Evolutionary conservation across 2,888 invertebrate species (phyloP).

Genomic region (Electrophaes corylata): DNA sequence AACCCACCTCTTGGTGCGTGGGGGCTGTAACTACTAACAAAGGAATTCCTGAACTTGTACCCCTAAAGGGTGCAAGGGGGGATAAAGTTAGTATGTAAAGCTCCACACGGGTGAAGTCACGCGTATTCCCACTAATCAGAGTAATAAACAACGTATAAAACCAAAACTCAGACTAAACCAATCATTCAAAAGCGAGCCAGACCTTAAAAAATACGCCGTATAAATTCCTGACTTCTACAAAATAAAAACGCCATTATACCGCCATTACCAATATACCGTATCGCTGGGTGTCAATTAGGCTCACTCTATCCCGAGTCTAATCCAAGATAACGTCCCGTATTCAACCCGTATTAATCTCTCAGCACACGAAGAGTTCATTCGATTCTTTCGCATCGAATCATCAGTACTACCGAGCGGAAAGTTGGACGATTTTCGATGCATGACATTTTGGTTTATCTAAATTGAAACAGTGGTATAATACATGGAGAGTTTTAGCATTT

Average conservation of each 20-base stretch:
- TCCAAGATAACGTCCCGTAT: constrained; percentile 75
- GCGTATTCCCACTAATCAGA: too few relatives aligned
- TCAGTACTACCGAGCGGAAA: constrained; percentile 51
- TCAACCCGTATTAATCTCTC: constrained; percentile 57
- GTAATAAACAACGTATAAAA: not conserved
- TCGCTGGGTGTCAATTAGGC: constrained; percentile 78
- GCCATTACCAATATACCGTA: constrained; percentile 78
- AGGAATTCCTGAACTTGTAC: too few relatives aligned
- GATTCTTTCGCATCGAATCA: constrained; percentile 64
- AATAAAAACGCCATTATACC: constrained; percentile 72
- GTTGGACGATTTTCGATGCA: constrained; percentile 9
- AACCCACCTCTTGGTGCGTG: too few relatives aligned
- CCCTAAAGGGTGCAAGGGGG: too few relatives aligned
- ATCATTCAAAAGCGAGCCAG: not conserved
- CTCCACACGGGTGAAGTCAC: too few relatives aligned
- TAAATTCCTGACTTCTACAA: constrained; percentile 28
- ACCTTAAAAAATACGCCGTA: constrained; percentile 21
- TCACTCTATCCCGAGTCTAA: constrained; percentile 68
- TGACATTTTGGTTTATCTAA: not conserved
- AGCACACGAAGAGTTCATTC: constrained; percentile 75
- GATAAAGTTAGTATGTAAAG: too few relatives aligned
- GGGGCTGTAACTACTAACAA: too few relatives aligned
- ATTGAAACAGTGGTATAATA: not conserved
- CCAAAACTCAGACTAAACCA: not conserved
- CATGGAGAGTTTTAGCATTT: not conserved